Evolutionary conservation across 2,113 vertebrate genomes (phyloP).

Genomic region (Notothenia rossii): DNA sequence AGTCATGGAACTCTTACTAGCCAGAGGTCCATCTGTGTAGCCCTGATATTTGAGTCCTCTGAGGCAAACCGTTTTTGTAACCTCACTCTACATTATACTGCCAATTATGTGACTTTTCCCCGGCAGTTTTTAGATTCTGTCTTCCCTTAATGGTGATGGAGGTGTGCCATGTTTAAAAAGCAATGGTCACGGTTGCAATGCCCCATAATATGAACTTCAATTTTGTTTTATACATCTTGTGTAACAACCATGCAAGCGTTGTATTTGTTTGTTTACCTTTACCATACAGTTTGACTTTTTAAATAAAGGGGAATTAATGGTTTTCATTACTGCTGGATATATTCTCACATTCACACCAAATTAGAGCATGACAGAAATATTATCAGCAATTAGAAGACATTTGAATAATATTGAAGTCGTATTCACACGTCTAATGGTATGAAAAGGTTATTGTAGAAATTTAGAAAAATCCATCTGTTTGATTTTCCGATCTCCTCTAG

Average conservation of each 20-base stretch:
- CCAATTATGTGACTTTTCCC: conserved; percentile 47
- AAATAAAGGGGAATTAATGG: conserved; percentile 66
- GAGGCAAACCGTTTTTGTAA: conserved; percentile 43
- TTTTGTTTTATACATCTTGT: conserved; percentile 19
- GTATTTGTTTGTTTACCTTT: conserved; percentile 35
- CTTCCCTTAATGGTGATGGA: conserved; percentile 16
- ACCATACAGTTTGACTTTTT: conserved; percentile 57
- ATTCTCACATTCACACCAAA: background rate
- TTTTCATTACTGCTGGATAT: conserved; percentile 37
- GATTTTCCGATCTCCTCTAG: conserved; percentile 29
- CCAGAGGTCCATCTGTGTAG: conserved; percentile 45
- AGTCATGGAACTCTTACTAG: conserved; percentile 31
- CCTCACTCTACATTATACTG: conserved; percentile 35
- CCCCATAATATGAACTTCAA: conserved; percentile 12
- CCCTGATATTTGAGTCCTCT: conserved; percentile 36
- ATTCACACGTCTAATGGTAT: background rate
- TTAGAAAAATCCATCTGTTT: conserved; percentile 1
- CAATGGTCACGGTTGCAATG: conserved; percentile 6
- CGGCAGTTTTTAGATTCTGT: conserved; percentile 27
- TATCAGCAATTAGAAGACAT: background rate
- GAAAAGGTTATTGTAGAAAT: conserved; percentile 16
- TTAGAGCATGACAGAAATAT: background rate
- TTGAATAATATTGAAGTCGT: background rate
- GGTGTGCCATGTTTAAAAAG: conserved; percentile 32
- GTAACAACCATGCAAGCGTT: conserved; percentile 46